Evolutionary conservation across 2,797 vertebrate genomes (phyloP).

Genomic region (Rhinophrynus dorsalis): DNA sequence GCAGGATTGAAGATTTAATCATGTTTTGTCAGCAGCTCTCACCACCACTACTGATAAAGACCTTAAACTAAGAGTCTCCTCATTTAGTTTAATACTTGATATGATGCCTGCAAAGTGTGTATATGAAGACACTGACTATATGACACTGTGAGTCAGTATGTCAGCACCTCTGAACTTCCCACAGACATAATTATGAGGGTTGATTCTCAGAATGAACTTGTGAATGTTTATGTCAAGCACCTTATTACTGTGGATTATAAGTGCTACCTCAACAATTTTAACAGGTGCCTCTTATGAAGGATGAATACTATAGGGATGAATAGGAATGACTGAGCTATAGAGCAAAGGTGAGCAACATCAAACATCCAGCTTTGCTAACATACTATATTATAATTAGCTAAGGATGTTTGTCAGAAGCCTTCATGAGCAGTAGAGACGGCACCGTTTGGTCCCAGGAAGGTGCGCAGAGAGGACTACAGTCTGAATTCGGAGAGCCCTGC

Average conservation of each 20-base stretch:
- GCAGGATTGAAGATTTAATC: neutral
- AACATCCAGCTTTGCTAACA: too few species aligned
- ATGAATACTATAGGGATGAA: too few species aligned
- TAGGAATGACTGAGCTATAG: too few species aligned
- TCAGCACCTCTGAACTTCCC: slow-evolving; percentile 15
- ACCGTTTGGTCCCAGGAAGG: too few species aligned
- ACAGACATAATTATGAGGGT: neutral
- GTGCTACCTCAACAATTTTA: too few species aligned
- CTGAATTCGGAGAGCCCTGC: too few species aligned
- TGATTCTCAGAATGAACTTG: neutral
- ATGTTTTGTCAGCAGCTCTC: slow-evolving; percentile 18
- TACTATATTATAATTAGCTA: too few species aligned
- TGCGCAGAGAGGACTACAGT: too few species aligned
- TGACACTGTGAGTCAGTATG: neutral
- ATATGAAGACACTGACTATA: neutral
- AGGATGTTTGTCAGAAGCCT: too few species aligned
- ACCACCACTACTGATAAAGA: neutral
- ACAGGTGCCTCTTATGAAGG: too few species aligned
- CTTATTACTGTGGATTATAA: neutral
- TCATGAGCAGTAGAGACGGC: too few species aligned
- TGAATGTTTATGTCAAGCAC: neutral
- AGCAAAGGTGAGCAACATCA: too few species aligned
- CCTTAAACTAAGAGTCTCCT: slow-evolving; percentile 10
- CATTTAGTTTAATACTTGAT: slow-evolving; percentile 7
- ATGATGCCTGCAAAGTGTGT: neutral